These are phyloP conservation scores for Lithophane socia DNA, from an alignment of 2,888 invertebrate species.

Conservation along the genomic window DNA sequence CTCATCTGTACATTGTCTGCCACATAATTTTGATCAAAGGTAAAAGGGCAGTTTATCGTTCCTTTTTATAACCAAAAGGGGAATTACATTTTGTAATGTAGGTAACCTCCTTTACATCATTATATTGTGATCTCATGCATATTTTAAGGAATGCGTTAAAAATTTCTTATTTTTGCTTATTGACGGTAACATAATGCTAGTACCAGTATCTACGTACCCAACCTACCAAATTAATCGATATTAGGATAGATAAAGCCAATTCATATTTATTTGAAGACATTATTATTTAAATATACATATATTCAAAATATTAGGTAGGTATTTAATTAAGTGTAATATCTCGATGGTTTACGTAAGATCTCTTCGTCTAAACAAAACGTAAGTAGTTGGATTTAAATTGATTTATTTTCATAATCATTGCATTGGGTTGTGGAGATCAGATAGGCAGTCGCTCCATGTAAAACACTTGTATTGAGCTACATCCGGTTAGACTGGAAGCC, in stretches of 20 bases:
- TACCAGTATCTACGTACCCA: neutral
- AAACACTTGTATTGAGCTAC: too few species aligned
- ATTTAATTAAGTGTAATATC: constrained; percentile 10
- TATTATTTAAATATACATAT: neutral
- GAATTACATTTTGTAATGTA: neutral
- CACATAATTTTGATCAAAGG: neutral
- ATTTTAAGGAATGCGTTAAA: neutral
- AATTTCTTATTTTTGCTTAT: neutral
- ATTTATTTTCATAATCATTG: neutral
- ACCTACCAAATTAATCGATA: constrained; percentile 1
- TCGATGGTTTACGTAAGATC: constrained; percentile 8
- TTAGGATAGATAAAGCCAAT: neutral
- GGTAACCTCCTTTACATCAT: neutral
- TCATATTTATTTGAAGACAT: neutral
- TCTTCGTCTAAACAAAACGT: neutral
- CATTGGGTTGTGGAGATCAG: too few species aligned
- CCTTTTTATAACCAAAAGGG: neutral
- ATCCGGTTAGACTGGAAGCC: too few species aligned
- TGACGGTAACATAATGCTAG: constrained; percentile 19
- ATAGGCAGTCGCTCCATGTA: too few species aligned
- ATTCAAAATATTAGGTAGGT: neutral
- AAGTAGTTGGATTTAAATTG: neutral
- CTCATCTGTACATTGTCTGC: too few species aligned
- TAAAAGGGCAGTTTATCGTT: neutral
- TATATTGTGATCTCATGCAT: neutral